phyloP scores from a whole-genome alignment of 2,888 invertebrate genomes.

The Timema cristinae region DNA sequence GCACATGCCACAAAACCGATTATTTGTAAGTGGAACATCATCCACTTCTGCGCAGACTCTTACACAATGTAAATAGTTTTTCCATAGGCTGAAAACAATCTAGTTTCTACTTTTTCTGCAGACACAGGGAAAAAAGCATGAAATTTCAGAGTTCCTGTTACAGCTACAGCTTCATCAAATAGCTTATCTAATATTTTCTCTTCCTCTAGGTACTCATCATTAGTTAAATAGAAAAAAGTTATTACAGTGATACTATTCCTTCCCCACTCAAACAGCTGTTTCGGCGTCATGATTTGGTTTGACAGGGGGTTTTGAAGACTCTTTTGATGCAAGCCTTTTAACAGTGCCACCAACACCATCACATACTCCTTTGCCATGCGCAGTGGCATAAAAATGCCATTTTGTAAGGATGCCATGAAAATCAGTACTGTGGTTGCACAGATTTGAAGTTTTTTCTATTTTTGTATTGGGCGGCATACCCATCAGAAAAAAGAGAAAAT shows the following conservation, averaged over 20 bases:
- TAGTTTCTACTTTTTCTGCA: constrained; percentile 10
- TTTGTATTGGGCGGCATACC: constrained; percentile 19
- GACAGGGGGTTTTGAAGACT: constrained; percentile 8
- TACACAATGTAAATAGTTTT: not conserved
- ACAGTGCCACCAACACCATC: constrained; percentile 30
- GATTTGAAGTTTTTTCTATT: constrained; percentile 23
- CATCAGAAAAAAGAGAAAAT: constrained; percentile 17
- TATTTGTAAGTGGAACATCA: constrained; percentile 1
- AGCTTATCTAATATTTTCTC: constrained; percentile 14
- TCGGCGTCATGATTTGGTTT: constrained; percentile 2
- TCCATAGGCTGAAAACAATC: constrained; percentile 11
- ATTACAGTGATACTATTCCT: constrained; percentile 6
- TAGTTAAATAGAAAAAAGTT: constrained; percentile 1
- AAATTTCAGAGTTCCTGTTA: constrained; percentile 11
- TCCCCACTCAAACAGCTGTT: constrained; percentile 22
- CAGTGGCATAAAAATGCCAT: constrained; percentile 23
- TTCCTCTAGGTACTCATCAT: constrained; percentile 20
- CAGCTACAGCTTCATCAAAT: constrained; percentile 15
- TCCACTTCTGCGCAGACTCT: not conserved
- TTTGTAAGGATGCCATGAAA: constrained; percentile 20
- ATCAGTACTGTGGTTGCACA: constrained; percentile 18
- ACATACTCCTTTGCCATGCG: constrained; percentile 29
- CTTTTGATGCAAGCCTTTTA: constrained; percentile 27
- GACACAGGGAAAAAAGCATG: constrained; percentile 15
- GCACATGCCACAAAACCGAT: constrained; percentile 5